Evolutionary conservation across 2,113 vertebrate species (phyloP), one percentile per base, ranked within the genome.

Genomic region (Ahaetulla prasina): DNA sequence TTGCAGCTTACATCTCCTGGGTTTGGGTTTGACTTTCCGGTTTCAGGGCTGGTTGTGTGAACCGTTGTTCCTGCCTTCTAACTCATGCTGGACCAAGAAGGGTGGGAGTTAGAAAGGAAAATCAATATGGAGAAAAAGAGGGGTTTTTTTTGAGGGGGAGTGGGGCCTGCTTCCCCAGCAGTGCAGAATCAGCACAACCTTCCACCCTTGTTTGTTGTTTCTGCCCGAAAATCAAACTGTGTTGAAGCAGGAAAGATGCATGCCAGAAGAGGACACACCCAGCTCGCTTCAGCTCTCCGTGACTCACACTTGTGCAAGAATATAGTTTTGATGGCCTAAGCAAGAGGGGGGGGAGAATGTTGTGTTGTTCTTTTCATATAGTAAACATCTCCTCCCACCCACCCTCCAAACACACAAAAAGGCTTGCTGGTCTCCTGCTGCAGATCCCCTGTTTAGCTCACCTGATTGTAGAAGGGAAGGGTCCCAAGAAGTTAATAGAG

Each of bases 1-100:
- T 90, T 89, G 63, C 52, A 92, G 92, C 92, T 92, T 87, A 91
- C 95, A 93, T 89, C 96, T 94, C 93, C 85, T 50, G 96, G 94
- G 96, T 96, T 96, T 74, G 68, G 3, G n/a, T 20, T 74, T 7
- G 68, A 74, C 68, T 39, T 20, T 74, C 68, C n/a, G 20, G 94
- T 92, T 95, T 94, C 91, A 95, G 93, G 57, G 55, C 86, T 92
- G 22, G 52, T 89, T 55, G 90, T 35, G 30, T 93, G 93, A 96
- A 92, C 54, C 50, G 92, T 27, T 87, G 87, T 90, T 94, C 55
- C 54, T 90, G 54, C 89, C 5, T 30, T 14, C 89, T 88, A 87
- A 93, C 93, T 39, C 87, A 85, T 92, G 93, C 50, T 4, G 35
- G 22, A 60, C 22, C 49, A 92, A 91, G 94, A 68, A 74, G 88